phyloP scores from a whole-genome alignment of 1,140 invertebrate species.

The Adelges cooleyi region DNA sequence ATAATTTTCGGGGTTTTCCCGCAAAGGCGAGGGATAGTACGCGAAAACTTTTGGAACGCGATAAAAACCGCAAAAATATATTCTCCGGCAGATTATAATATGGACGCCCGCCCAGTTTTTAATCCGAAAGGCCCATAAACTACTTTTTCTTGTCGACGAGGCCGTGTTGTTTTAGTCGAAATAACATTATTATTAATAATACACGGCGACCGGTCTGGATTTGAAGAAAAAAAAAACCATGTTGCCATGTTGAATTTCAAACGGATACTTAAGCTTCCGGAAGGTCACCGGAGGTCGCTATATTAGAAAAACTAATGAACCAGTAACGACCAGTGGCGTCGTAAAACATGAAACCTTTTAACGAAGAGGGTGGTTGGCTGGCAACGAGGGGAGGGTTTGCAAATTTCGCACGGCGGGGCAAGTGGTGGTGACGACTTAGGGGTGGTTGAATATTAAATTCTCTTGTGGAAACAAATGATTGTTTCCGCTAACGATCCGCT shows the following conservation, averaged over 20 bases:
- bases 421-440: too few relatives aligned
- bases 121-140: background rate
- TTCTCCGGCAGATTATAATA: background rate
- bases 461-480: constrained; percentile 24
- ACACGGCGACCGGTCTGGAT: background rate
- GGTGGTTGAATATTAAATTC: constrained; percentile 23
- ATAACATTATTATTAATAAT: too few relatives aligned
- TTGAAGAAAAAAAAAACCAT: background rate
- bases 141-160: background rate
- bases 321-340: constrained; percentile 2
- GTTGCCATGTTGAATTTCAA: background rate
- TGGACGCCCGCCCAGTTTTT: background rate
- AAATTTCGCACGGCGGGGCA: too few relatives aligned
- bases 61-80: constrained; percentile 11
- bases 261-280: background rate
- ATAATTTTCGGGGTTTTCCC: too few relatives aligned
- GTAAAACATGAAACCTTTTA: background rate
- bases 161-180: background rate
- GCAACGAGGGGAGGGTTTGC: too few relatives aligned
- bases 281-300: background rate
- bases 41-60: background rate
- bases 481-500: constrained; percentile 24
- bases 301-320: constrained; percentile 21
- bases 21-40: background rate
- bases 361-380: background rate